Base-by-base conservation (phyloP, 2,888 invertebrate genomes). In the Philaethria dido region DNA sequence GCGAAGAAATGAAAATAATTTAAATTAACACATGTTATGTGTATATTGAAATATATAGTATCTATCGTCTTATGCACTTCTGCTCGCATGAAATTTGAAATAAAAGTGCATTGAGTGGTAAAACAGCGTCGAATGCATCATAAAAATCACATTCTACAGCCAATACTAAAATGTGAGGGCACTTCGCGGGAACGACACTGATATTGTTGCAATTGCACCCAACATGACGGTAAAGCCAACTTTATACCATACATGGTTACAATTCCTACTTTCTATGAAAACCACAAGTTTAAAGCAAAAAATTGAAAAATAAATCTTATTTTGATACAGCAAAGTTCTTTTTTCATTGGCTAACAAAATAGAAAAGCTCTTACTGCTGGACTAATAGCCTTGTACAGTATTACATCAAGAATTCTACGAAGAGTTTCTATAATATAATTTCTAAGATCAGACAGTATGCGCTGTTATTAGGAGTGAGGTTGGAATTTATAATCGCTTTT, bases 131-230 rank as follows among this genome's bases (percentile, higher is more conserved):
- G 42, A 64, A 59, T 42, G 57, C 20, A 50, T 48, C 64, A 59
- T 64, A 57, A 50, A 59, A 64, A 64, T 59, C 64, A 64, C 42
- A 59, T 64, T 59, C 59, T 64, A 64, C 59, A 42, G 25, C 62
- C 69, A 66, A 69, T 69, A 66, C 64, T 62, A 78, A 80, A 80
- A 78, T 74, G 72, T 76, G 72, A 71, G 71, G 70, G 59, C 73
- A 76, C 72, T 76, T 74, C 72, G 62, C 64, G 55, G 42, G 42
- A 60, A 62, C 69, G 66, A 72, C 73, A 69, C 69, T 64, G 75
- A 74, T 78, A 76, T 78, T 79, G 76, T 76, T 73, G 74, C 76
- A 75, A 78, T 78, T 75, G 77, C 74, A 74, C 74, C 69, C 75
- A 72, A 73, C 77, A 73, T 73, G 69, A 73, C 73, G 74, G 78